Evolutionary conservation across 2,113 vertebrate species (phyloP).

Genomic region (Triplophysa tibetana): DNA sequence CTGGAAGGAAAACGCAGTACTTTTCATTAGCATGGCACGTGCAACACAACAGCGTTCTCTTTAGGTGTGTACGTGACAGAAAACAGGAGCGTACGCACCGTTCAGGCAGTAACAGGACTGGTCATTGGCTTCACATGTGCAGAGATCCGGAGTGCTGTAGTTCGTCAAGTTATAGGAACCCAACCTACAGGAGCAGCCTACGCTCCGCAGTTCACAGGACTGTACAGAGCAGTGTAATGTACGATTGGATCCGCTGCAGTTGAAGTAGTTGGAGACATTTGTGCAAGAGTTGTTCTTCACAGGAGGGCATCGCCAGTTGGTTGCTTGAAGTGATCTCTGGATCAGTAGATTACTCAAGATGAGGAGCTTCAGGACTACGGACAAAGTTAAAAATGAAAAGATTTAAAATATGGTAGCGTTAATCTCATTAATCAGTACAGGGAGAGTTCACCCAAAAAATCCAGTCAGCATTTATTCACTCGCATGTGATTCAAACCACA

Average conservation of each 20-base stretch:
- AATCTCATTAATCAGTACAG: no score
- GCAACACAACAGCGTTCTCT: background rate
- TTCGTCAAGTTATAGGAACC: background rate
- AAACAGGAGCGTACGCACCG: background rate
- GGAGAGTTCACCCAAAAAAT: no score
- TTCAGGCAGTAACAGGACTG: background rate
- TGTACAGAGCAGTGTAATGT: background rate
- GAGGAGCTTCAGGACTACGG: background rate
- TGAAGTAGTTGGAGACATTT: background rate
- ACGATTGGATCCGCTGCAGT: background rate
- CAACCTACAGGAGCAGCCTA: background rate
- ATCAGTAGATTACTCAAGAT: background rate
- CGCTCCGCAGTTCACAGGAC: background rate
- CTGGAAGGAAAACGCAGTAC: background rate
- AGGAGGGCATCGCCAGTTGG: background rate
- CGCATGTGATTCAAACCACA: no score
- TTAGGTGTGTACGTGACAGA: background rate
- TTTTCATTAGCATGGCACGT: no score
- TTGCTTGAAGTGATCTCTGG: background rate
- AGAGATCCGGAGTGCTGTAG: background rate
- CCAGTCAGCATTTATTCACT: no score
- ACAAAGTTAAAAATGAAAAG: background rate
- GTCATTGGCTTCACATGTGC: fast-evolving
- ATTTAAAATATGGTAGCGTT: no score
- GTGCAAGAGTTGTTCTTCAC: background rate